Percentiles rank a stretch among this genome's conserved stretches.
phyloP scores from a whole-genome alignment of 2,797 vertebrate genomes.

The Melanotaenia parkinsoni region DNA sequence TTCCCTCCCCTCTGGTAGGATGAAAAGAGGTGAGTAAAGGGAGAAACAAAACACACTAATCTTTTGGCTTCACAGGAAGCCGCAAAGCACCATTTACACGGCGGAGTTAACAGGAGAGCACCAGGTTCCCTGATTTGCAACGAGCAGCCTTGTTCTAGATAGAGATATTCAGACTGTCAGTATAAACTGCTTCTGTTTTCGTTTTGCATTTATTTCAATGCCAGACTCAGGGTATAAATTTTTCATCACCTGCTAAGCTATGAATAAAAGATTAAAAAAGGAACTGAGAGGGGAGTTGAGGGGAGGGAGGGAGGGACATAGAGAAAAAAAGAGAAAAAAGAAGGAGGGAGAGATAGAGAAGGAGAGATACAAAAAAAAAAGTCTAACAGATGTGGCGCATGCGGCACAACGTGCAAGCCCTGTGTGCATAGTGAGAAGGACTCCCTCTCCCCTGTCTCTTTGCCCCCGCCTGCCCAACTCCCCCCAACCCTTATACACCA shows the following conservation, averaged over 20 bases:
- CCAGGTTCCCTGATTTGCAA: conserved; percentile 90
- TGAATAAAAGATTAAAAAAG: conserved; percentile 99
- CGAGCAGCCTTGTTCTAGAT: conserved; percentile 96
- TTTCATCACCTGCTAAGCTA: conserved; percentile 99
- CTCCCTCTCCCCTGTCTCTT: conserved; percentile 69
- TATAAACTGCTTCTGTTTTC: conserved; percentile 99
- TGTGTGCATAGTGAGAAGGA: conserved; percentile 91
- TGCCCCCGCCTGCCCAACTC: conserved; percentile 67
- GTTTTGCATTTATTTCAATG: conserved; percentile 99
- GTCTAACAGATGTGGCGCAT: conserved; percentile 92
- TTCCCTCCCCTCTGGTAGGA: conserved; percentile 71
- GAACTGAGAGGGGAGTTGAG: conserved; percentile 86
- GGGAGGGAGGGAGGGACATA: conserved; percentile 57
- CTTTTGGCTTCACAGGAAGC: conserved; percentile 78
- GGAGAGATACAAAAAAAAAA: conserved; percentile 81
- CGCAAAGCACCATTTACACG: conserved; percentile 83
- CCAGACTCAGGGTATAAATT: conserved; percentile 99
- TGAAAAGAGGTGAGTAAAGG: conserved; percentile 72
- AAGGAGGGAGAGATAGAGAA: conserved; percentile 35
- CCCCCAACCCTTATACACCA: conserved; percentile 66
- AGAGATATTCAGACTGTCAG: conserved; percentile 99
- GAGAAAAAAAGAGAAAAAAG: conserved; percentile 55
- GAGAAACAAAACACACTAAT: conserved; percentile 81
- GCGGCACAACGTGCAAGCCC: conserved; percentile 88
- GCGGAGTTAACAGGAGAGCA: conserved; percentile 79